Conservation (phyloP, 1,140 invertebrate genomes). For the Zaprionus vittiger region DNA sequence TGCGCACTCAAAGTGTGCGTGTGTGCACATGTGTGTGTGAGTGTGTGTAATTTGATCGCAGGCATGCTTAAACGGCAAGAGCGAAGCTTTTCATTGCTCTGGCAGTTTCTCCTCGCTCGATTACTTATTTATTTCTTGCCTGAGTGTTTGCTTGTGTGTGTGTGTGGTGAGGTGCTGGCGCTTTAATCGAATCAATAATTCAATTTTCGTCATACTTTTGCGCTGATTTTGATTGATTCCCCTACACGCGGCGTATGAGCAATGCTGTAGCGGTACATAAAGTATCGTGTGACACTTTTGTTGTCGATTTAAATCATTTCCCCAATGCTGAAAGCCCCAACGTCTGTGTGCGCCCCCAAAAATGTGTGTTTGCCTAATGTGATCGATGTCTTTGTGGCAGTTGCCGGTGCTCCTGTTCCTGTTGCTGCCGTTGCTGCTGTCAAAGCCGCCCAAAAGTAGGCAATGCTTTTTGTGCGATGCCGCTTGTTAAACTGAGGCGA, state of each 20-base stretch:
- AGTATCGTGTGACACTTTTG: conserved; percentile 63
- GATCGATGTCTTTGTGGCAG: conserved; percentile 60
- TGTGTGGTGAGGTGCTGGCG: conserved; percentile 26
- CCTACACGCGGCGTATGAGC: conserved; percentile 37
- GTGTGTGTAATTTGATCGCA: conserved; percentile 67
- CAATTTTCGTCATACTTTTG: conserved; percentile 69
- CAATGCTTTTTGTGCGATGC: conserved; percentile 40
- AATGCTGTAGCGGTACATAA: conserved; percentile 29
- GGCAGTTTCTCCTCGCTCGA: conserved; percentile 25
- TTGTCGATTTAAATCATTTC: conserved; percentile 72
- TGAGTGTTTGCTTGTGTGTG: conserved; percentile 27
- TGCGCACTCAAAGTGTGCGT: not conserved
- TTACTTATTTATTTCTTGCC: conserved; percentile 61
- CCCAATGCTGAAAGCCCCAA: conserved; percentile 27
- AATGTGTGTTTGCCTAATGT: conserved; percentile 76
- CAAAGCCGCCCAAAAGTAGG: conserved; percentile 22
- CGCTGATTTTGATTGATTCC: conserved; percentile 78
- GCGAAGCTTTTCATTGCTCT: conserved; percentile 48
- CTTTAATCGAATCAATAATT: conserved; percentile 75
- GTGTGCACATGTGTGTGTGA: conserved; percentile 7
- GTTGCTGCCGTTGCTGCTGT: conserved; percentile 24
- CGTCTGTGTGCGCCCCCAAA: conserved; percentile 5
- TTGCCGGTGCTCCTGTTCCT: not conserved
- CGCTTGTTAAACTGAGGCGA: conserved; percentile 53
- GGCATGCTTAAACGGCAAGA: conserved; percentile 59